Evolutionary conservation across 30 jellyfish, hydroid and myxozoan species (phyloP).

Genomic region (Aurelia sp.): DNA sequence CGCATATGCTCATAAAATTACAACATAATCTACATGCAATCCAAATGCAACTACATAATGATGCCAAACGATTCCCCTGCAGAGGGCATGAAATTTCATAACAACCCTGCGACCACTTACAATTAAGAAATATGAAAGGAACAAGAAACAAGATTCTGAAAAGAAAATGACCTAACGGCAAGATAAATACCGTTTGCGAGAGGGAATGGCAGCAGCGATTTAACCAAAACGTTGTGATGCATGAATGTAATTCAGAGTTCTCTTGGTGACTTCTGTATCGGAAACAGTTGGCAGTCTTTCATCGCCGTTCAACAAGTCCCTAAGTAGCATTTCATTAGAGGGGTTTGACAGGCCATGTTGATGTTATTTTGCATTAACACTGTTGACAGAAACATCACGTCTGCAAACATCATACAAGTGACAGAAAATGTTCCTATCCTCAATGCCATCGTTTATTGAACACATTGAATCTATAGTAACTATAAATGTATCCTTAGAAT

Average conservation of each 20-base stretch:
- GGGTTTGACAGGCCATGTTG: conserved; percentile 23
- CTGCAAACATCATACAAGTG: conserved; percentile 26
- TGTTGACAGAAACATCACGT: conserved; percentile 24
- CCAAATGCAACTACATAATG: no score
- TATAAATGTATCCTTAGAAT: no score
- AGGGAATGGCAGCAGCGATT: neutral
- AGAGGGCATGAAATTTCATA: no score
- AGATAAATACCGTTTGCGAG: neutral
- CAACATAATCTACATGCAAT: no score
- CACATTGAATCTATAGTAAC: no score
- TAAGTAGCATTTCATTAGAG: conserved; percentile 15
- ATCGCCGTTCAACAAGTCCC: conserved; percentile 27
- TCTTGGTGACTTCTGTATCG: conserved; percentile 19
- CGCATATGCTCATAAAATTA: no score
- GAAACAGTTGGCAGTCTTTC: conserved; percentile 15
- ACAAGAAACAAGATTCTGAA: no score
- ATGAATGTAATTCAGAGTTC: conserved; percentile 22
- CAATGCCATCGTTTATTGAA: no score
- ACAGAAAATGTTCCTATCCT: neutral
- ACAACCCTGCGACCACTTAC: no score
- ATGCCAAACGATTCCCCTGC: no score
- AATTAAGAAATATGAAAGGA: no score
- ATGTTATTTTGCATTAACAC: conserved; percentile 29
- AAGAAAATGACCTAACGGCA: no score
- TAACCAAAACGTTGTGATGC: conserved; percentile 14